Evolutionary conservation across 53 echinoderm and acorn worm species (phyloP).

Genomic region (Paelopatides confundens): DNA sequence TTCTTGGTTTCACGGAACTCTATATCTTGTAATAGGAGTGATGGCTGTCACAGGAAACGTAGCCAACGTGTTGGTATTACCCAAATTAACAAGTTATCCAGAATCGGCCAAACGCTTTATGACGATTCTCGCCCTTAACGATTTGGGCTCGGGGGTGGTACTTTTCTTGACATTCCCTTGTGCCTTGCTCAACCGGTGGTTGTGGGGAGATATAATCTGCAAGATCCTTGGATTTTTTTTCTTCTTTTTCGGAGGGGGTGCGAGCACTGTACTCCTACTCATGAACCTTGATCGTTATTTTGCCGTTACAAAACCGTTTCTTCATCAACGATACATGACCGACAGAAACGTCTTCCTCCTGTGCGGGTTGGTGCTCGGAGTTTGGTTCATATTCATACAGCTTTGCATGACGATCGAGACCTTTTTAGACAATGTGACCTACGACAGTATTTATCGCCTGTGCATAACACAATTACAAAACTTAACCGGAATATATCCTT

Average conservation of each 20-base stretch:
- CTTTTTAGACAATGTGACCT: conserved; percentile 17
- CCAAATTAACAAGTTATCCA: neutral
- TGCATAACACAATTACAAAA: conserved; percentile 36
- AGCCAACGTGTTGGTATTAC: conserved; percentile 9
- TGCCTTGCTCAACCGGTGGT: conserved; percentile 9
- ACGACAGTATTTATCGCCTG: neutral
- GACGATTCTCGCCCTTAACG: conserved; percentile 12
- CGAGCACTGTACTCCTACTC: neutral
- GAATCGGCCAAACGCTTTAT: conserved; percentile 29
- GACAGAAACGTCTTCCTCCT: neutral
- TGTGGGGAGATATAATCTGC: conserved; percentile 18
- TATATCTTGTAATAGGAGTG: neutral
- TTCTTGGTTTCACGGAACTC: conserved; percentile 2
- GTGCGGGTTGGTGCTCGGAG: neutral
- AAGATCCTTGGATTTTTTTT: conserved; percentile 25
- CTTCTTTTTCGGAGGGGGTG: conserved; percentile 31
- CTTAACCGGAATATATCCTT: conserved; percentile 11
- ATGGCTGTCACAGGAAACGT: conserved; percentile 20
- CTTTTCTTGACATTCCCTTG: neutral
- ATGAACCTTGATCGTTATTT: conserved; percentile 34
- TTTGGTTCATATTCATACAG: conserved; percentile 30
- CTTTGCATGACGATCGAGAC: conserved; percentile 17
- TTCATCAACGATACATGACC: conserved; percentile 22
- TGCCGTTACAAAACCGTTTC: conserved; percentile 31
- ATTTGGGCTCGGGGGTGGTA: neutral